Conservation (phyloP, 2,797 vertebrate genomes). For the Microhierax caerulescens region DNA sequence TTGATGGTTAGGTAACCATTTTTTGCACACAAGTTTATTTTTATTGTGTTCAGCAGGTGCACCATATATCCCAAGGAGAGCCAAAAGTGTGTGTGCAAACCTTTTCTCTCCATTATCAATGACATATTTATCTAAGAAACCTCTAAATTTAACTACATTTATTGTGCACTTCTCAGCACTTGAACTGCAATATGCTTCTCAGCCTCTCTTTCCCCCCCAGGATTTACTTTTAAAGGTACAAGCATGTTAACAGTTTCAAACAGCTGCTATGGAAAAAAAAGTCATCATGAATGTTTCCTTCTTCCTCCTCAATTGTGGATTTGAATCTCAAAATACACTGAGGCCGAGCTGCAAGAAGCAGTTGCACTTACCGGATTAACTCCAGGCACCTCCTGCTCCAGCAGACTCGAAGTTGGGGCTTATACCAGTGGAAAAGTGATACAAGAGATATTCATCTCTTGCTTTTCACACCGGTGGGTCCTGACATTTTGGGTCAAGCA, state of each 20-base stretch:
- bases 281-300: slow-evolving; percentile 5
- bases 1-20: neutral
- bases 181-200: neutral
- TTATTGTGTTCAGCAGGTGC: neutral
- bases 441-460: slow-evolving; percentile 35
- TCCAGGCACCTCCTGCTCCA: slow-evolving; percentile 44
- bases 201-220: neutral
- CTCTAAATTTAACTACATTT: neutral
- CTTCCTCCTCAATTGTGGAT: slow-evolving; percentile 31
- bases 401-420: neutral
- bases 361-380: slow-evolving; percentile 57
- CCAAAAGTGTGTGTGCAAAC: neutral
- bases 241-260: slow-evolving; percentile 23
- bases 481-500: slow-evolving; percentile 47
- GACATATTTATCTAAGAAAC: neutral
- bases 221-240: slow-evolving; percentile 37
- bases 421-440: slow-evolving; percentile 43
- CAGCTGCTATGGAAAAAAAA: slow-evolving; percentile 58
- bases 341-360: slow-evolving; percentile 18
- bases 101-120: neutral
- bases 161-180: neutral
- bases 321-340: slow-evolving; percentile 46
- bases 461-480: slow-evolving; percentile 18
- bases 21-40: neutral
- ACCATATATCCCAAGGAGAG: neutral